Conservation (phyloP, 2,797 vertebrate genomes). For the Miichthys miiuy region DNA sequence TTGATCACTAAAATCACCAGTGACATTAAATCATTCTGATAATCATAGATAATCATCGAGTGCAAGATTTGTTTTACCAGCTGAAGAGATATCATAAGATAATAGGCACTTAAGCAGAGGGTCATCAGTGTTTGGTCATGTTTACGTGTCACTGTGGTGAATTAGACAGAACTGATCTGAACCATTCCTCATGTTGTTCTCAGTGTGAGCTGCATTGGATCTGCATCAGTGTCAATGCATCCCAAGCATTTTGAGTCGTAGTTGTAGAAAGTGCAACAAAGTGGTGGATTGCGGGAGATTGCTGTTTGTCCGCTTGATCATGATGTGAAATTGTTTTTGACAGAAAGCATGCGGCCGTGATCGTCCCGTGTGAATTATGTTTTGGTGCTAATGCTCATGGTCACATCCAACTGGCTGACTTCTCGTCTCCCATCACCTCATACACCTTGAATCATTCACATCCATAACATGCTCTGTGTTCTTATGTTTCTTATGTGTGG, state of each 20-base stretch:
- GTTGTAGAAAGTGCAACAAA: constrained; percentile 78
- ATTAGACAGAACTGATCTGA: constrained; percentile 74
- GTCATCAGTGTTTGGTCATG: constrained; percentile 86
- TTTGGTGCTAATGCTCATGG: constrained; percentile 64
- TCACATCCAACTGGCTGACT: constrained; percentile 85
- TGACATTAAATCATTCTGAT: constrained; percentile 86
- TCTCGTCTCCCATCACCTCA: constrained; percentile 51
- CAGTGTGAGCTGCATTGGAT: constrained; percentile 81
- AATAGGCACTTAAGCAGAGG: constrained; percentile 56
- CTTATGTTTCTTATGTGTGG: constrained; percentile 39
- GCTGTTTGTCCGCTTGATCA: constrained; percentile 70
- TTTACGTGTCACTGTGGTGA: constrained; percentile 81
- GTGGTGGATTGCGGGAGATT: constrained; percentile 78
- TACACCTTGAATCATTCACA: constrained; percentile 47
- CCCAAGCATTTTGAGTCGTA: constrained; percentile 75
- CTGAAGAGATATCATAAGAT: constrained; percentile 52
- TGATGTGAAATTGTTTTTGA: constrained; percentile 60
- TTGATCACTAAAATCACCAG: constrained; percentile 88
- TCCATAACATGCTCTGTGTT: constrained; percentile 48
- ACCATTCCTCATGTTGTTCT: constrained; percentile 81
- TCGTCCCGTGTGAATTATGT: constrained; percentile 69
- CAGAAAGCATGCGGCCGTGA: constrained; percentile 86
- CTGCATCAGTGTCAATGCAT: constrained; percentile 85
- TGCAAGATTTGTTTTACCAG: constrained; percentile 51
- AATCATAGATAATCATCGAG: constrained; percentile 70